Conservation (phyloP, 2,797 vertebrate species). For the Tragelaphus eurycerus region DNA sequence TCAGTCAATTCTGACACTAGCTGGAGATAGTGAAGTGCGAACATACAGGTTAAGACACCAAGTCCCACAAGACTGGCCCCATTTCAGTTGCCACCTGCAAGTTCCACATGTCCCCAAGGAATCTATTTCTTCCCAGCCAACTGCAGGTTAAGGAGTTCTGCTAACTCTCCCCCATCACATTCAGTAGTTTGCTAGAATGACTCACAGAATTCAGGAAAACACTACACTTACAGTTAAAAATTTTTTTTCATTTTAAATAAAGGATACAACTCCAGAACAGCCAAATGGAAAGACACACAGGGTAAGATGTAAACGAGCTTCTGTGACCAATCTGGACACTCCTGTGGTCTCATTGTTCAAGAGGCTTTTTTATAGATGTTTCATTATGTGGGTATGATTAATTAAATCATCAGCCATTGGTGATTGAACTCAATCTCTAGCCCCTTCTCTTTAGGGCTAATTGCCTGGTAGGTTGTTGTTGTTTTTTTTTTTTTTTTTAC, state of each 20-base stretch:
- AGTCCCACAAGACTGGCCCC: not conserved
- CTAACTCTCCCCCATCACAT: not conserved
- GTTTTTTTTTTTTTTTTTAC: not conserved
- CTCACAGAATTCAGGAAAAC: not conserved
- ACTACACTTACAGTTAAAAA: not conserved
- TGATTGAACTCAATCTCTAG: not conserved
- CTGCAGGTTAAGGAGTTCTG: not conserved
- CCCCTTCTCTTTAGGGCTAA: not conserved
- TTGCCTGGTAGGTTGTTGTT: not conserved
- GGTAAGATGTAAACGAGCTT: not conserved
- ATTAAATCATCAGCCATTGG: not conserved
- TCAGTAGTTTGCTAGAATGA: not conserved
- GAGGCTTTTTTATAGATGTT: not conserved
- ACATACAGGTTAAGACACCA: not conserved
- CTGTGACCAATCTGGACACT: not conserved
- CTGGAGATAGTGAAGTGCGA: not conserved
- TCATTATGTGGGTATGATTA: not conserved
- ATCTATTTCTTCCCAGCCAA: not conserved
- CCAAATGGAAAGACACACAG: not conserved
- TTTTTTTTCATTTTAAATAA: not conserved
- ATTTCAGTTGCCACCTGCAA: not conserved
- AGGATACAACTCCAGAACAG: not conserved
- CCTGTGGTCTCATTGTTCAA: not conserved
- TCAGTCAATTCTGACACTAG: not conserved
- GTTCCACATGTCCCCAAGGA: not conserved